Percentiles rank a stretch among this genome's conserved stretches.
These are phyloP conservation scores for Coelopa pilipes DNA, from an alignment of 2,888 invertebrate genomes.

Conservation along the genomic window DNA sequence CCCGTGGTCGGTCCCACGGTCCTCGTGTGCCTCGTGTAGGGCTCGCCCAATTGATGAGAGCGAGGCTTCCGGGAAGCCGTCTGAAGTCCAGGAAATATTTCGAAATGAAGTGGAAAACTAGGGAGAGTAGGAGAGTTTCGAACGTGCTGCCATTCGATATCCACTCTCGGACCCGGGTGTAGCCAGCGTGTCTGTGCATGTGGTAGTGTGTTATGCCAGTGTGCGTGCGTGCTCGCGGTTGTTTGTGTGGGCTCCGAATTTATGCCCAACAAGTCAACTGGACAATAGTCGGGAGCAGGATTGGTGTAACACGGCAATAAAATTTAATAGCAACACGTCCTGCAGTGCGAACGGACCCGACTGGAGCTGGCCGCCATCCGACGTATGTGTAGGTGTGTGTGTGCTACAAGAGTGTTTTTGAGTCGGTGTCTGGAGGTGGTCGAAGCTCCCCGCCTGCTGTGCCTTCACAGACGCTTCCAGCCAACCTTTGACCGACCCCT, in stretches of 20 bases:
- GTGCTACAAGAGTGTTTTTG: too few species aligned
- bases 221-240: conserved; percentile 17
- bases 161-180: neutral
- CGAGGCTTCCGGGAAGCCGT: too few species aligned
- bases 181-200: neutral
- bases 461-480: too few species aligned
- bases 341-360: conserved; percentile 22
- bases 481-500: too few species aligned
- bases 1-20: too few species aligned
- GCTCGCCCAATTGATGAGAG: too few species aligned
- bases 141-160: neutral
- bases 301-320: conserved; percentile 52
- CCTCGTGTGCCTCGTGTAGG: too few species aligned
- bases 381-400: too few species aligned
- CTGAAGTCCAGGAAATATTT: neutral
- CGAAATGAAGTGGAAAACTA: conserved; percentile 1
- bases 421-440: too few species aligned
- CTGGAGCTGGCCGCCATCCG: neutral
- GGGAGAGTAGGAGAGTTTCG: neutral
- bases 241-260: conserved; percentile 45
- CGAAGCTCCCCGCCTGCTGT: too few species aligned
- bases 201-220: neutral
- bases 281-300: conserved; percentile 45
- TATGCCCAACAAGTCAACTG: conserved; percentile 45
- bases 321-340: conserved; percentile 57